Evolutionary conservation across 92 coral and sea anemone genomes (phyloP), one percentile per base, ranked within the genome.

Genomic region (Zoanthus sansibaricus): DNA sequence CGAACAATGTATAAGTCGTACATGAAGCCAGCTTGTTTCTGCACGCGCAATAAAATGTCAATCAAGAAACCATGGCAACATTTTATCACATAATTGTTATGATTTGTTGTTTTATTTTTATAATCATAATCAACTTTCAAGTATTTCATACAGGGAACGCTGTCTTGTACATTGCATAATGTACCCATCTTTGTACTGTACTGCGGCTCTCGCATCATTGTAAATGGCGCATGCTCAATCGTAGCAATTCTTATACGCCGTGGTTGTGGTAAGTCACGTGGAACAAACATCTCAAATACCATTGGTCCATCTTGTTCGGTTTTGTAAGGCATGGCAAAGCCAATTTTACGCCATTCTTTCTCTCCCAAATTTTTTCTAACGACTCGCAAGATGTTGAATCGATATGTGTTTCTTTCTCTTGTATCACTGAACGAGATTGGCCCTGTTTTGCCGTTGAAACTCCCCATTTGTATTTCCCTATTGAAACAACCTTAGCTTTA

Each of bases 61-160:
- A 94, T 93, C 92, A 92, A 89, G 14, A 89, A 73, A 18, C 98
- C 98, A 51, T 93, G 92, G 67, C 98, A 94, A 80, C 98, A 94
- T 15, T 68, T 82, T 21, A 87, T 32, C 51, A 80, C 94, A 55
- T 11, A 62, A 21, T 67, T 14, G 21, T 83, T 51, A 6, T 31
- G 70, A 21, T 32, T 54, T 42, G 71, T n/a, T 12, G 77, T 17
- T 54, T 30, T 52, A 30, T 77, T 52, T 4, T 7, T 15, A 72
- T 58, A 74, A 32, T 37, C 10, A 0, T 21, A 45, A 3, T 86
- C 85, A 18, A 70, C 37, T 51, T 90, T 87, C 51, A 87, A 13
- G 82, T 90, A 91, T 54, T 90, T 76, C 7, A 59, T 72, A 64
- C 98, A 94, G 1, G 93, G 88, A 15, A 94, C 95, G 18, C 95